A percentile compares a stretch with the other conserved stretches of the same genome.
These are phyloP conservation scores for Perognathus longimembris DNA, from an alignment of 2,113 vertebrate species.

Conservation along the genomic window DNA sequence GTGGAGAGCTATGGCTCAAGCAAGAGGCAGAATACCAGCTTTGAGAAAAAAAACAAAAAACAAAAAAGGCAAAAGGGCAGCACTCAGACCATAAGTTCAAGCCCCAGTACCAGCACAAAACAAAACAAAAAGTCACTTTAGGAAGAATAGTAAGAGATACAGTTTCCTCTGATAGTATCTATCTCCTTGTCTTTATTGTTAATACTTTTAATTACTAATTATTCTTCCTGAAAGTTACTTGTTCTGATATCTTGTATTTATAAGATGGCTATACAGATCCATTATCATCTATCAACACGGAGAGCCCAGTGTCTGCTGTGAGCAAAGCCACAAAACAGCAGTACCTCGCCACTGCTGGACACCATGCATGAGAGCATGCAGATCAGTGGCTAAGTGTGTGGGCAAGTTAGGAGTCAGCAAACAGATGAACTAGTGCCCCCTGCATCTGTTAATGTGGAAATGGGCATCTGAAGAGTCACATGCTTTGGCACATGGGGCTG, in stretches of 20 bases:
- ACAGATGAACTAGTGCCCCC: not conserved
- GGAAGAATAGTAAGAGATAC: not conserved
- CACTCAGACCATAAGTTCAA: too few relatives aligned
- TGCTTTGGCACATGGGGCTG: not conserved
- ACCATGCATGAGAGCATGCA: not conserved
- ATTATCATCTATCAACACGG: not conserved
- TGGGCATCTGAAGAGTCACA: not conserved
- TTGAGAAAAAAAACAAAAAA: too few relatives aligned
- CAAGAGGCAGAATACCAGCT: too few relatives aligned
- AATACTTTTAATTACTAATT: slow-evolving; percentile 23
- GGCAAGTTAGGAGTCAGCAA: not conserved
- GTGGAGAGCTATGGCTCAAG: too few relatives aligned
- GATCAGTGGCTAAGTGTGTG: not conserved
- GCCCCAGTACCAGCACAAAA: too few relatives aligned
- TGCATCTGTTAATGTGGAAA: not conserved
- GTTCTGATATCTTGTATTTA: not conserved
- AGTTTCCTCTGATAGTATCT: not conserved
- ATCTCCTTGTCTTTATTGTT: not conserved
- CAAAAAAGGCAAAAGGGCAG: too few relatives aligned
- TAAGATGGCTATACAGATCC: not conserved
- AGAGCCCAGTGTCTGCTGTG: not conserved
- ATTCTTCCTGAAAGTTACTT: not conserved
- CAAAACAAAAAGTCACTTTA: not conserved
- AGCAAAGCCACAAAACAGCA: too few relatives aligned
- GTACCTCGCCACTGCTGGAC: not conserved